Base-by-base conservation (phyloP, 2,113 vertebrate genomes). In the Eudorcas thomsonii region DNA sequence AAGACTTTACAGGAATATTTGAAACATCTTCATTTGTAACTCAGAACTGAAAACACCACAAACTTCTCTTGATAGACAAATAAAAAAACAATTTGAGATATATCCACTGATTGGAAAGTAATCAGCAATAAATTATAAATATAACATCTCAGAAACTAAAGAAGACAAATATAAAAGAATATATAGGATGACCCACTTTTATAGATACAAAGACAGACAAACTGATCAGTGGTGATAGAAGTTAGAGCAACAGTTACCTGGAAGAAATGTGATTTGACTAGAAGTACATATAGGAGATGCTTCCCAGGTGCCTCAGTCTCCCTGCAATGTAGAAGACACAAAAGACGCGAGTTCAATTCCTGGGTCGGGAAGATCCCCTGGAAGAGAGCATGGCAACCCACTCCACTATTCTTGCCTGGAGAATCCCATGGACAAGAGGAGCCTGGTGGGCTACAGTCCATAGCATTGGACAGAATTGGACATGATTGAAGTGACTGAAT, bases 311-410 rank as follows among this genome's bases (percentile, higher is more conserved):
- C 4, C 19, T 23, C 19, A 23, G 67, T 71, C 4, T 12, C 1
- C 67, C n/a, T 71, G 67, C n/a, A 39, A 11, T 71, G 19, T 71
- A 71, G n/a, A 71, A 71, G 67, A 39, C 64, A 71, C n/a, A 71
- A 39, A 71, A 71, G n/a, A 71, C 0, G 10, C 0, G 0, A 36
- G n/a, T 71, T 71, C 19, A 23, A 0, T 23, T 23, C 67, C n/a
- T 71, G 67, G 19, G 19, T 71, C 0, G 0, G 9, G n/a, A 36
- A 36, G n/a, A 71, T 23, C n/a, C n/a, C 67, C 67, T 71, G n/a
- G 10, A 71, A 39, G 67, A 71, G 67, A 71, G 67, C 10, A 39
- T 1, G 0, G 5, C n/a, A 12, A 23, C 19, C 67, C 67, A 21
- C 10, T 71, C n/a, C 67, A 71, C 67, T 71, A 0, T 23, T 71